phyloP scores from a whole-genome alignment of 2,113 vertebrate genomes.

The Australoheros scitulus region DNA sequence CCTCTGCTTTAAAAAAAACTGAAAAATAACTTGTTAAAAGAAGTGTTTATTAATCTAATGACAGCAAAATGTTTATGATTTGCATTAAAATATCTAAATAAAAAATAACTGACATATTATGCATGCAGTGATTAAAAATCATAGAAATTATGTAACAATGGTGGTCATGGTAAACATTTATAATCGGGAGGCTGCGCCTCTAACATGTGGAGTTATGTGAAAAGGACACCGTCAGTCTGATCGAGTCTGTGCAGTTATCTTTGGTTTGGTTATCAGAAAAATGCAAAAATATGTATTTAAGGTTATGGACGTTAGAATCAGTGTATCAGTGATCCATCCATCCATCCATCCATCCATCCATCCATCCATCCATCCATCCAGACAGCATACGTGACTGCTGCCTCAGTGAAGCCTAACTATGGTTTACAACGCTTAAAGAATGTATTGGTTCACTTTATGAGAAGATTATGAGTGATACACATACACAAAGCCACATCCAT shows the following conservation, averaged over 20 bases:
- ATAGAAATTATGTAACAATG: background rate
- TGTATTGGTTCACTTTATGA: background rate
- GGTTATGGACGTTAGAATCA: too few species aligned
- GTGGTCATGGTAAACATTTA: background rate
- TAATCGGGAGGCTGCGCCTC: background rate
- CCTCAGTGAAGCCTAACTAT: background rate
- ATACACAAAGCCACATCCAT: background rate
- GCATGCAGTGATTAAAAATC: background rate
- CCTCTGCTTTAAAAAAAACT: background rate
- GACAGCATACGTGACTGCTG: background rate
- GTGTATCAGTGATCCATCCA: too few species aligned
- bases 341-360: background rate
- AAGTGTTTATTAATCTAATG: too few species aligned
- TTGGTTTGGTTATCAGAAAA: background rate
- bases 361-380: background rate
- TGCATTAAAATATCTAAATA: background rate
- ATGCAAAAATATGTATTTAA: background rate
- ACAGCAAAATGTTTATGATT: background rate
- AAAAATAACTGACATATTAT: background rate
- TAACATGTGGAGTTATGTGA: background rate
- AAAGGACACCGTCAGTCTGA: background rate
- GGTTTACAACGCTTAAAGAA: background rate
- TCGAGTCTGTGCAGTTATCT: background rate
- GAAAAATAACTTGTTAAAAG: background rate
- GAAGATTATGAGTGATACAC: background rate